Evolutionary conservation across 2,888 invertebrate genomes (phyloP), one percentile per base, ranked within the genome.

Genomic region (Coelopa pilipes): DNA sequence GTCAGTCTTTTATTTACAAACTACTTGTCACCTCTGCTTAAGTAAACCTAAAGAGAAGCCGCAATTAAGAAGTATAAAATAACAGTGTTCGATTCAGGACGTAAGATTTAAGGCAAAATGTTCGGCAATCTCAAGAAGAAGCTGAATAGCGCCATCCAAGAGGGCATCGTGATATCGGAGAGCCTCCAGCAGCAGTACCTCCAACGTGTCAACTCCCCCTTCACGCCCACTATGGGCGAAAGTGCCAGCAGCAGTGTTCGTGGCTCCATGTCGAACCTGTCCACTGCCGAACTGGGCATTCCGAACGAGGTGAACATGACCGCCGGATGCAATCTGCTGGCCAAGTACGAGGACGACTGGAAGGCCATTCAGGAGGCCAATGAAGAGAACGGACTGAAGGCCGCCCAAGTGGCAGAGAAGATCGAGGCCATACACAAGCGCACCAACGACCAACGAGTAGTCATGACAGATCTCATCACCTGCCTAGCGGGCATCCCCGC

Each of bases 321-420:
- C 82, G 92, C 92, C 5, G 93, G 93, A 2, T 90, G 91, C 45
- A 90, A 90, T 79, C 84, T 93, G 62, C 83, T 93, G 63, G 89
- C 90, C 70, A 90, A 91, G 80, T 93, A 91, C 82, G 92, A 93
- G 83, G 87, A 90, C 59, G 89, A 90, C 73, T 93, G 93, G 93
- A 90, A 89, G 74, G 89, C 90, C 74, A 84, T 93, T 17, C 93
- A 92, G 79, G 87, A 89, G 72, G 83, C 89, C 53, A 91, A 91
- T 66, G 92, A 92, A 80, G 89, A 89, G 68, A 93, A 93, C 85
- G 91, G 91, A 1, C 88, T 85, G 68, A 86, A 85, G 62, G 90
- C 90, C 0, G 87, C 88, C 1, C 76, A 82, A 19, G 80, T 89
- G n/a, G 89, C 90, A 67, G 80, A 84, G 60, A 83, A 86, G 73